A percentile compares a stretch with the other conserved stretches of the same genome.
Evolutionary conservation across 2,113 vertebrate genomes (phyloP).

Genomic region (Lamprologus lemairii): DNA sequence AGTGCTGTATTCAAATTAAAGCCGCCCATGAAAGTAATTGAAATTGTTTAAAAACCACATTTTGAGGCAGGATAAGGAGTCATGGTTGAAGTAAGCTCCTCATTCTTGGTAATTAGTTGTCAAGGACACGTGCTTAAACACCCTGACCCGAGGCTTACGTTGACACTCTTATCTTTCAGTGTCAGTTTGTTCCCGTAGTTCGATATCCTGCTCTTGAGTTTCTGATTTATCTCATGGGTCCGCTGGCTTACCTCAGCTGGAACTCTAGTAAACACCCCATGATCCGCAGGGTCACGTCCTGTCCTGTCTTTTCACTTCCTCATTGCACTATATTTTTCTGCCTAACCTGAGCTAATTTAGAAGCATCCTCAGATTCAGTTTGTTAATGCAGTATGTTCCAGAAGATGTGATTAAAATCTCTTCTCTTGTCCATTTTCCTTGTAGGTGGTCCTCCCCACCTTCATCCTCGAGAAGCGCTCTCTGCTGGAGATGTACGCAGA

Average conservation of each 20-base stretch:
- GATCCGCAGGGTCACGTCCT: background rate
- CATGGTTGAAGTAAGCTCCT: background rate
- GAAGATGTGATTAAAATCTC: background rate
- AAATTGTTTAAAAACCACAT: background rate
- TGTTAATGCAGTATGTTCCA: background rate
- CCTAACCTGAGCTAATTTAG: background rate
- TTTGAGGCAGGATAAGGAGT: background rate
- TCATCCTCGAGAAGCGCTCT: slow-evolving; percentile 96
- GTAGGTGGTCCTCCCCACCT: slow-evolving; percentile 96
- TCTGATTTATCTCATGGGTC: slow-evolving; percentile 19
- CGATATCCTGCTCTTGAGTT: slow-evolving; percentile 45
- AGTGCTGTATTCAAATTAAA: background rate
- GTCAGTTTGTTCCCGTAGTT: slow-evolving; percentile 17
- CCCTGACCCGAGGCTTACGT: background rate
- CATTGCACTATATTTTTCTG: background rate
- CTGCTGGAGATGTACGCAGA: slow-evolving; percentile 98
- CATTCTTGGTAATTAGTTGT: background rate
- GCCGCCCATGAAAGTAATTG: background rate
- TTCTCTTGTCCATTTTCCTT: background rate
- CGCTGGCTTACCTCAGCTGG: background rate
- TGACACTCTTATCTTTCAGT: slow-evolving; percentile 22
- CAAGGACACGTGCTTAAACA: background rate
- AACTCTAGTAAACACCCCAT: background rate
- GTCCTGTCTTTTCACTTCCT: background rate
- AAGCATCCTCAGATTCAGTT: background rate